These are phyloP conservation scores for Lithobates sylvaticus DNA, from an alignment of 2,797 vertebrate genomes.

Conservation along the genomic window DNA sequence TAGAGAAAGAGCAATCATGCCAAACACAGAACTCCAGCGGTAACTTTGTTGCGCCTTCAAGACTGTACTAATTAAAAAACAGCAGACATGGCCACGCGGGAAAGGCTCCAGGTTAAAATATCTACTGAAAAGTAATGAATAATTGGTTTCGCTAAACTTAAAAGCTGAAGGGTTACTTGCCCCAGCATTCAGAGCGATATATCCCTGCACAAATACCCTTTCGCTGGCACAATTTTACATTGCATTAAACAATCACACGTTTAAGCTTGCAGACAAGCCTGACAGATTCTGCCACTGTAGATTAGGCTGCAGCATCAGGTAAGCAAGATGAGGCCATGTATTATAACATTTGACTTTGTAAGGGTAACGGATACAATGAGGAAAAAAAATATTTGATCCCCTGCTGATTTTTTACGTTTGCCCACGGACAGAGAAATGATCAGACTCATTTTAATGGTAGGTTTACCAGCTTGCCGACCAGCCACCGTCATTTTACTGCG, in stretches of 20 bases:
- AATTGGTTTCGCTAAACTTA: not conserved
- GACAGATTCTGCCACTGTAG: not conserved
- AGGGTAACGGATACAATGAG: too few relatives aligned
- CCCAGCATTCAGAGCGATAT: not conserved
- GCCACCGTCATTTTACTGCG: too few relatives aligned
- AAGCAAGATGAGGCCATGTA: too few relatives aligned
- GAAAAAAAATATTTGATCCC: too few relatives aligned
- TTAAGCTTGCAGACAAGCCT: not conserved
- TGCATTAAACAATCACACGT: slow-evolving; percentile 5
- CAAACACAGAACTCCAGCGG: not conserved
- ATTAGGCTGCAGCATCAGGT: too few relatives aligned
- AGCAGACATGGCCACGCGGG: not conserved
- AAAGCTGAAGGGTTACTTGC: not conserved
- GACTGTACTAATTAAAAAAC: not conserved
- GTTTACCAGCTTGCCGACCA: too few relatives aligned
- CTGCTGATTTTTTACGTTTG: too few relatives aligned
- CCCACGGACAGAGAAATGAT: too few relatives aligned
- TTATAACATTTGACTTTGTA: too few relatives aligned
- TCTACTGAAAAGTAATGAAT: not conserved
- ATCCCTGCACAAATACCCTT: slow-evolving; percentile 30
- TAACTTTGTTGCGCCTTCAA: not conserved
- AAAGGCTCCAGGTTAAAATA: not conserved
- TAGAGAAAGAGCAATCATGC: not conserved
- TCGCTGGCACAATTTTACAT: not conserved
- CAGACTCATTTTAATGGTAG: too few relatives aligned